Conservation (phyloP, 2,888 invertebrate species). For the Cephus sareptanus region DNA sequence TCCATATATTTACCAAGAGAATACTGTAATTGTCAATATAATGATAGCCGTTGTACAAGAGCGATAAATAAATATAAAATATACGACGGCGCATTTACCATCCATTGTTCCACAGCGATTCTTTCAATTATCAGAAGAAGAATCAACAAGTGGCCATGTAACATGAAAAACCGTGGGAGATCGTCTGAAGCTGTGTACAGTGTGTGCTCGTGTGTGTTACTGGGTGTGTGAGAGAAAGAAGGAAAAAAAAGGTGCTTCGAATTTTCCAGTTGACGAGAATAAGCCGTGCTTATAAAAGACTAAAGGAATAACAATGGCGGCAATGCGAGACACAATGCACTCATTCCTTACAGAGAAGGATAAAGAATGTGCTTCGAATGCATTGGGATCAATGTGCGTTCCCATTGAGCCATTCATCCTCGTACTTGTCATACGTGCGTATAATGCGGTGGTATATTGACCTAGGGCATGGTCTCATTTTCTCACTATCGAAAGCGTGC, state of each 20-base stretch:
- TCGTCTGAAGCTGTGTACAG: neutral
- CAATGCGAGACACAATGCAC: neutral
- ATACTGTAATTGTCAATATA: neutral
- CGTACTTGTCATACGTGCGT: neutral
- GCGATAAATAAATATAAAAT: neutral
- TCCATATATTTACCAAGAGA: neutral
- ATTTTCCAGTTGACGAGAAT: neutral
- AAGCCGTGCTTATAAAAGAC: neutral
- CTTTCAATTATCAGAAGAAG: neutral
- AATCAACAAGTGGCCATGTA: neutral
- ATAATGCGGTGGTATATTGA: conserved; percentile 23
- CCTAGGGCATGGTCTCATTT: conserved; percentile 32
- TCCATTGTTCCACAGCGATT: neutral
- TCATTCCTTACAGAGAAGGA: neutral
- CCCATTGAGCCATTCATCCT: neutral
- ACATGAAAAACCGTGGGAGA: neutral
- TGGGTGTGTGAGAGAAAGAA: neutral
- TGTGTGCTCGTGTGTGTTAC: too few relatives aligned
- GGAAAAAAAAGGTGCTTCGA: neutral
- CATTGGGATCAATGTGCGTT: neutral
- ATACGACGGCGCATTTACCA: neutral
- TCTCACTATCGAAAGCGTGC: neutral
- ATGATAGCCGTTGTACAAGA: neutral
- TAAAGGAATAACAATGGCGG: neutral
- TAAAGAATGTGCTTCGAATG: neutral